A percentile compares a stretch with the other conserved stretches of the same genome.
Evolutionary conservation across 2,797 vertebrate species (phyloP).

Genomic region (Pseudopleuronectes americanus): DNA sequence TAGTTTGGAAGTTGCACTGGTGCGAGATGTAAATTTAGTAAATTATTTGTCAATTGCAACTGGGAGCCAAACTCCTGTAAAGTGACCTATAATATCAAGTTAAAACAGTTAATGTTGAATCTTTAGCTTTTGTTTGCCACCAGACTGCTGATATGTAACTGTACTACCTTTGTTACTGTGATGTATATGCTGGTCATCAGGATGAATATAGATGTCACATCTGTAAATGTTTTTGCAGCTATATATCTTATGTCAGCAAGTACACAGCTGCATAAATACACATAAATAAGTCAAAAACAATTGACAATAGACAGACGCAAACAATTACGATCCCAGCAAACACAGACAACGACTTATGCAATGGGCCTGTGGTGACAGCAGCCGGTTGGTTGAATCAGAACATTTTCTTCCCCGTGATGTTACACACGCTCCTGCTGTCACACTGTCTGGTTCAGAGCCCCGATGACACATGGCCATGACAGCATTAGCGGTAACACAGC

Average conservation of each 20-base stretch:
- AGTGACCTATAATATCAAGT: no score
- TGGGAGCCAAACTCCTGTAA: no score
- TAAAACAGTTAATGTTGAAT: no score
- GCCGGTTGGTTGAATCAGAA: constrained; percentile 26
- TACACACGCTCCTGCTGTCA: constrained; percentile 23
- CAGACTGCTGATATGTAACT: no score
- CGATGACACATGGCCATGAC: constrained; percentile 17
- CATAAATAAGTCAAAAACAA: neutral
- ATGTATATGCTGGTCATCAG: neutral
- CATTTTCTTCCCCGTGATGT: constrained; percentile 6
- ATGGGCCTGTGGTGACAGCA: constrained; percentile 10
- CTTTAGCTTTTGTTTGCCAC: no score
- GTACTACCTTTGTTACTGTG: no score
- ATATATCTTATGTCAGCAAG: neutral
- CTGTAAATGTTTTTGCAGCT: neutral
- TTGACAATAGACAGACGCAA: no score
- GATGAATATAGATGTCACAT: neutral
- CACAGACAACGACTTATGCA: constrained; percentile 15
- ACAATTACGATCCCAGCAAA: neutral
- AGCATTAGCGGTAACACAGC: constrained; percentile 13
- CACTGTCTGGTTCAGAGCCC: neutral
- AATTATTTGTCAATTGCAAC: no score
- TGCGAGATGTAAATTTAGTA: no score
- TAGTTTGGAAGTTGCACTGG: no score
- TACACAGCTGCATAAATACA: neutral